Conservation (phyloP, 2,113 vertebrate genomes). For the Leptobrachium ailaonicum region DNA sequence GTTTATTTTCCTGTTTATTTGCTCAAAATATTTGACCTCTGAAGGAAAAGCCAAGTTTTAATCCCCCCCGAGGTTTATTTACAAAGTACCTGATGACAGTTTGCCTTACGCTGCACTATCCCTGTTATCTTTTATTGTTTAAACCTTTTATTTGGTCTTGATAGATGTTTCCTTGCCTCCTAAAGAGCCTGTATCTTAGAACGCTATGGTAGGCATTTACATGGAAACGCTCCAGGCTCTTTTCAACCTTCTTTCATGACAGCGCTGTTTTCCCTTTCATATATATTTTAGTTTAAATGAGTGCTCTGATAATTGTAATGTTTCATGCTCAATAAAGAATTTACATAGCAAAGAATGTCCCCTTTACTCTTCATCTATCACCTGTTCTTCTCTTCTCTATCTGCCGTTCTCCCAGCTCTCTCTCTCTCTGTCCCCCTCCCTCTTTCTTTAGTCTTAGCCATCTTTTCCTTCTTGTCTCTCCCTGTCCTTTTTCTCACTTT, state of each 20-base stretch:
- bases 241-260: neutral
- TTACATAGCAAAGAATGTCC: neutral
- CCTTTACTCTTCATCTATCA: neutral
- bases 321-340: neutral
- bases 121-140: neutral
- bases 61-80: neutral
- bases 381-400: neutral
- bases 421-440: neutral
- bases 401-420: slow-evolving; percentile 1
- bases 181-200: neutral
- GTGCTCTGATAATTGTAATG: neutral
- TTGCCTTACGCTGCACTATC: neutral
- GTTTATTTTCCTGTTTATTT: neutral
- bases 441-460: neutral
- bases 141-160: neutral
- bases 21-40: neutral
- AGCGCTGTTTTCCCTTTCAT: neutral
- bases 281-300: neutral
- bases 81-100: neutral
- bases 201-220: neutral
- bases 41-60: neutral
- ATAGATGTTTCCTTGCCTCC: neutral
- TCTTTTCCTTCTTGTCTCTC: neutral
- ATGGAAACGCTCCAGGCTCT: neutral
- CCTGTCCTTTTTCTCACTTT: slow-evolving; percentile 15